Conservation (phyloP, 2,888 invertebrate genomes). For the Ormia ochracea region DNA sequence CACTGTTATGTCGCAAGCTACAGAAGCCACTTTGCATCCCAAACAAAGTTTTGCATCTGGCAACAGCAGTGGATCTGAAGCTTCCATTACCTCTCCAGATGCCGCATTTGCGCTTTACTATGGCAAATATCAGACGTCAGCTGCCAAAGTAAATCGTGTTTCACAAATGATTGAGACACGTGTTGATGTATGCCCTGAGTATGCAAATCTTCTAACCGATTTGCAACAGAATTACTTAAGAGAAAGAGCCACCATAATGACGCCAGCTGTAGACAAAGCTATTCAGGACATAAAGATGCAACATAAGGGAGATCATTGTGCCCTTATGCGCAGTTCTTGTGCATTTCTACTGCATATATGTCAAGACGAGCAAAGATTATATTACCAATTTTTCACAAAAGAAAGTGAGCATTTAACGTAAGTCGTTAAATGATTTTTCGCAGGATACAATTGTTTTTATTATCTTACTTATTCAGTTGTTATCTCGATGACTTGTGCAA, state of each 20-base stretch:
- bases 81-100: slow-evolving; percentile 77
- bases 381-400: slow-evolving; percentile 90
- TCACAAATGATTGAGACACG: slow-evolving; percentile 89
- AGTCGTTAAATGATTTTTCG: slow-evolving; percentile 65
- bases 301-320: slow-evolving; percentile 86
- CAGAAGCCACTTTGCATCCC: slow-evolving; percentile 83
- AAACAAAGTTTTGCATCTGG: slow-evolving; percentile 60
- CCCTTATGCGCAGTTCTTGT: slow-evolving; percentile 90
- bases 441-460: neutral
- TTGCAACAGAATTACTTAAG: slow-evolving; percentile 89
- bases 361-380: slow-evolving; percentile 94
- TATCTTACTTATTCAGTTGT: slow-evolving; percentile 77
- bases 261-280: slow-evolving; percentile 83
- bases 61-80: slow-evolving; percentile 66
- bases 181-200: slow-evolving; percentile 85
- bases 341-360: slow-evolving; percentile 94
- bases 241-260: slow-evolving; percentile 83
- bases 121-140: slow-evolving; percentile 95
- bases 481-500: slow-evolving; percentile 92
- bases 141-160: slow-evolving; percentile 88
- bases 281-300: slow-evolving; percentile 82
- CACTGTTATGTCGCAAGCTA: slow-evolving; percentile 86
- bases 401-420: slow-evolving; percentile 82
- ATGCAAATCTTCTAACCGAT: slow-evolving; percentile 84
- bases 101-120: slow-evolving; percentile 91